Conservation (phyloP, 2,888 invertebrate genomes). For the Itoplectis maculator region DNA sequence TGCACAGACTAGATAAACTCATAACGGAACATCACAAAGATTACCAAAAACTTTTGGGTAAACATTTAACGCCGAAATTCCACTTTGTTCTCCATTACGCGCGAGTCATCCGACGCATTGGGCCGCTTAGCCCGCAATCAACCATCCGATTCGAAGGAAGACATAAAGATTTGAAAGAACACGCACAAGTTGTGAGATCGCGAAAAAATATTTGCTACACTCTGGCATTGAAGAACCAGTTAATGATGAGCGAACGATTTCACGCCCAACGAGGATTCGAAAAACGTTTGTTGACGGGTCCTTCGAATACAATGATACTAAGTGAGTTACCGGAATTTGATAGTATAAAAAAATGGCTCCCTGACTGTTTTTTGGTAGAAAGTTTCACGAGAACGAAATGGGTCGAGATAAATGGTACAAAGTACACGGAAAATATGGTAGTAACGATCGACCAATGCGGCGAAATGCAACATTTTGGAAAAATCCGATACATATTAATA, state of each 20-base stretch:
- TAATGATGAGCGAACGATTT: conserved; percentile 32
- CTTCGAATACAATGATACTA: neutral
- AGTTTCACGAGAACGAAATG: conserved; percentile 4
- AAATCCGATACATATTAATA: conserved; percentile 14
- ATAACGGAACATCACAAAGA: conserved; percentile 9
- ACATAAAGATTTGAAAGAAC: conserved; percentile 42
- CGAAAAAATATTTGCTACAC: conserved; percentile 37
- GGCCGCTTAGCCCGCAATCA: conserved; percentile 36
- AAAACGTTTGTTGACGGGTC: conserved; percentile 17
- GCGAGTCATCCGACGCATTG: conserved; percentile 34
- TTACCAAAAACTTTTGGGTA: conserved; percentile 19
- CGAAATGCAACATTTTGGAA: conserved; percentile 5
- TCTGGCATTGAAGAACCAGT: conserved; percentile 28
- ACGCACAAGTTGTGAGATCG: conserved; percentile 10
- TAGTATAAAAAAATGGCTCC: neutral
- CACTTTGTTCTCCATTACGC: conserved; percentile 33
- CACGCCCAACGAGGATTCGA: conserved; percentile 26
- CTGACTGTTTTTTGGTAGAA: conserved; percentile 10
- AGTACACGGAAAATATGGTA: conserved; percentile 27
- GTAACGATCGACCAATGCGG: conserved; percentile 1
- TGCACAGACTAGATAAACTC: conserved; percentile 23
- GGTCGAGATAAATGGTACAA: conserved; percentile 17
- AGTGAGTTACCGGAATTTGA: conserved; percentile 29
- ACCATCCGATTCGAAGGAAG: conserved; percentile 24
- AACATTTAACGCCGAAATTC: conserved; percentile 41